Evolutionary conservation across 1,140 invertebrate genomes (phyloP).

Genomic region (Lucilia cuprina): DNA sequence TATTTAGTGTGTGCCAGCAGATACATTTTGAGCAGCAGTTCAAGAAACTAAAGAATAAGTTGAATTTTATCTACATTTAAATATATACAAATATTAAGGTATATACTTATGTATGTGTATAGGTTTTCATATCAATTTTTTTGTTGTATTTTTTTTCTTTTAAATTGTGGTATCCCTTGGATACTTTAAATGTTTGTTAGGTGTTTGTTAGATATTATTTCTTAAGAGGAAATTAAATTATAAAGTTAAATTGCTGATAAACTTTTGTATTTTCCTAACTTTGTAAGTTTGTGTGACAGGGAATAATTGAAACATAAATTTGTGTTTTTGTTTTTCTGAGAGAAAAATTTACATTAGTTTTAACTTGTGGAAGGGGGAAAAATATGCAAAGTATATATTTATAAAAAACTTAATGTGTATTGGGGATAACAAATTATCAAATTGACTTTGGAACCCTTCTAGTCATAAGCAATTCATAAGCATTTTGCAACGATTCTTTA

Average conservation of each 20-base stretch:
- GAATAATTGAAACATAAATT: too few species aligned
- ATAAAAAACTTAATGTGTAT: too few species aligned
- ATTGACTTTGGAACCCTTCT: too few species aligned
- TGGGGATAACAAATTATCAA: too few species aligned
- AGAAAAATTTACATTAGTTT: too few species aligned
- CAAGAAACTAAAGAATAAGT: not conserved
- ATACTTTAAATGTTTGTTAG: conserved; percentile 11
- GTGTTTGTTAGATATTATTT: not conserved
- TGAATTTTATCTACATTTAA: conserved; percentile 2
- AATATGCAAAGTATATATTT: too few species aligned
- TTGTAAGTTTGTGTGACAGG: not conserved
- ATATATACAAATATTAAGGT: not conserved
- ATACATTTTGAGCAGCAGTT: not conserved
- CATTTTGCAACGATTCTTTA: too few species aligned
- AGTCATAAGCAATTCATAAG: too few species aligned
- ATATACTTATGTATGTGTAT: not conserved
- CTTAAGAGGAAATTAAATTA: not conserved
- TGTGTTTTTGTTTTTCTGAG: too few species aligned
- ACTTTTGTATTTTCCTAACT: not conserved
- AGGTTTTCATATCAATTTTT: not conserved
- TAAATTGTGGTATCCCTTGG: not conserved
- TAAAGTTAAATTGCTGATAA: not conserved
- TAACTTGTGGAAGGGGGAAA: too few species aligned
- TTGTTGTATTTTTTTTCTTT: not conserved
- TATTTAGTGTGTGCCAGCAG: not conserved